A percentile compares a stretch with the other conserved stretches of the same genome.
Evolutionary conservation across 2,113 vertebrate genomes (phyloP).

Genomic region (Elephas maximus): DNA sequence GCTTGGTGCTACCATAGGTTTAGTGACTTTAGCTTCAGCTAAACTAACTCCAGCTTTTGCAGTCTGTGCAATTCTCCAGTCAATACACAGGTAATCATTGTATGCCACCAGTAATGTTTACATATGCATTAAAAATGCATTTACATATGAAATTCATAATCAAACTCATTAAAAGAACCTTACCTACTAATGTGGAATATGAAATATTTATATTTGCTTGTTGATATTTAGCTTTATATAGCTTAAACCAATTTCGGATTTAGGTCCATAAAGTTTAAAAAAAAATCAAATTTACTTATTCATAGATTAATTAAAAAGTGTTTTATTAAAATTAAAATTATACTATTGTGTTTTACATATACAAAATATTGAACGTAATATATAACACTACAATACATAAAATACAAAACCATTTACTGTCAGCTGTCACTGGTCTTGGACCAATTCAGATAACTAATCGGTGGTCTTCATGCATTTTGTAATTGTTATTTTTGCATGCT

Average conservation of each 20-base stretch:
- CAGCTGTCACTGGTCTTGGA: not conserved
- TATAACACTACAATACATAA: not conserved
- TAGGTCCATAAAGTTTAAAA: not conserved
- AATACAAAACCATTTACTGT: not conserved
- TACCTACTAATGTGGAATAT: not conserved
- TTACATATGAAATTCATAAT: not conserved
- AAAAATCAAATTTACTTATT: not conserved
- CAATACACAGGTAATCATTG: not conserved
- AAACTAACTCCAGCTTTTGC: not conserved
- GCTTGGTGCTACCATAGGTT: not conserved
- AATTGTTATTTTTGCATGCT: not conserved
- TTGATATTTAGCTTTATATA: not conserved
- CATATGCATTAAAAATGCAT: not conserved
- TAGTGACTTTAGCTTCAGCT: not conserved
- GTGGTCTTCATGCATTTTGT: not conserved
- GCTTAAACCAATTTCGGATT: not conserved
- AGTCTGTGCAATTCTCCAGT: not conserved
- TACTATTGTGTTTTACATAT: not conserved
- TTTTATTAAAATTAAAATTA: not conserved
- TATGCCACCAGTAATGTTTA: not conserved
- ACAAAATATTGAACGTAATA: not conserved
- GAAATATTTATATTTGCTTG: not conserved
- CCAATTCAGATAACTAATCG: not conserved
- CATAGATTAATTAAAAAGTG: not conserved
- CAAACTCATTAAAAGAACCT: not conserved